phyloP scores from a whole-genome alignment of 92 coral and sea anemone species.

The Galaxea fascicularis region DNA sequence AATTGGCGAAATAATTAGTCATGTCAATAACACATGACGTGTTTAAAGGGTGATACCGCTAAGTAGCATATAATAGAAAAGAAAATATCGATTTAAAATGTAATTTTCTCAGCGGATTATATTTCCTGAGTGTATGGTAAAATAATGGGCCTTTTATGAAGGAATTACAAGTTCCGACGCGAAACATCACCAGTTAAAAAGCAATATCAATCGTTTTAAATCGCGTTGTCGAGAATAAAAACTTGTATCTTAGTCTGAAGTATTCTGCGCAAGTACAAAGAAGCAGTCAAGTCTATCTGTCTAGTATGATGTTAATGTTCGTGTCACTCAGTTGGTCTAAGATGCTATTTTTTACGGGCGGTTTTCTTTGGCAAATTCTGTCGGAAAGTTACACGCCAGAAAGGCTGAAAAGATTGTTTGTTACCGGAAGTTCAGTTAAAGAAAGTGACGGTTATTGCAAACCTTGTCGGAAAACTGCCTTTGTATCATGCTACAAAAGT shows the following conservation, averaged over 20 bases:
- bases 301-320: constrained; percentile 26
- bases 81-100: constrained; percentile 39
- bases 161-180: constrained; percentile 1
- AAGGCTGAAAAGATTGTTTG: constrained; percentile 22
- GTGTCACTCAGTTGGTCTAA: constrained; percentile 49
- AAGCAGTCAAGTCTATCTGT: constrained; percentile 12
- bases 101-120: constrained; percentile 40
- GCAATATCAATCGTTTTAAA: constrained; percentile 1
- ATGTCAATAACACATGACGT: constrained; percentile 24
- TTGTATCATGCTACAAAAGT: constrained; percentile 14
- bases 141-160: constrained; percentile 34
- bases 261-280: not conserved
- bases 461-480: constrained; percentile 2
- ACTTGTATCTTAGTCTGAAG: too few species aligned
- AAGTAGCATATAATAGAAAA: constrained; percentile 25
- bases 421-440: constrained; percentile 36
- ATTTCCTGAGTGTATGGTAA: constrained; percentile 17
- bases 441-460: not conserved
- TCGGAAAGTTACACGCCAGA: constrained; percentile 30
- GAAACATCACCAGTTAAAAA: constrained; percentile 3
- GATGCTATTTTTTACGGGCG: constrained; percentile 54
- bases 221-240: not conserved
- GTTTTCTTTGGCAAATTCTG: constrained; percentile 39
- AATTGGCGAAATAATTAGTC: constrained; percentile 24
- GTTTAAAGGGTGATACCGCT: constrained; percentile 35